Evolutionary conservation across 2,797 vertebrate genomes (phyloP), one percentile per base, ranked within the genome.

Genomic region (Cirrhinus mrigala): DNA sequence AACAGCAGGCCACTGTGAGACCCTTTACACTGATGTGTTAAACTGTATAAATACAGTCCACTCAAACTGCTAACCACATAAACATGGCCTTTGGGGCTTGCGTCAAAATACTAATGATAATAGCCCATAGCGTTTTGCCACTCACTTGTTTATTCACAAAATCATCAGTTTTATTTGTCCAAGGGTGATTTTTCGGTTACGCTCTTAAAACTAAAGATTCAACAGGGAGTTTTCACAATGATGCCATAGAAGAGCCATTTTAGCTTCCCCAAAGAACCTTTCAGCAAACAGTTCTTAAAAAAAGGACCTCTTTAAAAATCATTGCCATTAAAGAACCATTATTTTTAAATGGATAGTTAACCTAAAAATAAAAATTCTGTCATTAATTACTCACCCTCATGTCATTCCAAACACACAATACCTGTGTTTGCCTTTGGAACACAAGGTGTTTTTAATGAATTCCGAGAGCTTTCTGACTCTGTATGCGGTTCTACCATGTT

Each of bases 1-100:
- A 99, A 91, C 97, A 99, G 92, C 97, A 99, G 92, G 97, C 97
- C 87, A 99, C 98, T 0, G 98, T 99, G 93, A 98, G 97, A 81
- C 22, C 70, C 54, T 40, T 79, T 66, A 68, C 68, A 22, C 85
- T 88, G 87, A 92, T 90, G 90, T 86, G 90, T 78, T 84, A 79
- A 84, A 71, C 66, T 70, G 29, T 58, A 79, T 16, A 84, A 69
- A 66, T 50, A 68, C 44, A 68, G 64, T 56, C 29, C 14, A 11
- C 27, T 52, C 64, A 69, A 70, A 56, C 18, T 29, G 22, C 70
- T 50, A 66, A 75, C 44, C 56, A 58, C 46, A 84, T 16, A 37
- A 66, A 33, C 29, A 20, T 44, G 12, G n/a, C 74, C 33, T 20
- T 20, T 56, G 50, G 50, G 37, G 24, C 5, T 27, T 29, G 70